Percentiles rank a stretch among this genome's conserved stretches.
Evolutionary conservation across 92 coral and sea anemone species (phyloP).

Genomic region (Heteractis magnifica): DNA sequence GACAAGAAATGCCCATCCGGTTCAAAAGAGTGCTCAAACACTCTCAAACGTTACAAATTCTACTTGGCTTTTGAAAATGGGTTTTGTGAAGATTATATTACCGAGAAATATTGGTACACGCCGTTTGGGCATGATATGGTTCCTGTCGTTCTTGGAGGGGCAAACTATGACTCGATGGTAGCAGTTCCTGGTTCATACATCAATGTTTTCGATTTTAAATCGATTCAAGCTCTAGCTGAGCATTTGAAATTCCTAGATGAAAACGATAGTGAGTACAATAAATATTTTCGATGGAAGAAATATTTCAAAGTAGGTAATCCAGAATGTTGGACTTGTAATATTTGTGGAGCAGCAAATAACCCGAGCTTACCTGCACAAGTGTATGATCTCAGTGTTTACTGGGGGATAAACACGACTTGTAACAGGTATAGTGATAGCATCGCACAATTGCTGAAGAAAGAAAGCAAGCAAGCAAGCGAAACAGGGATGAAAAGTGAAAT

Average conservation of each 20-base stretch:
- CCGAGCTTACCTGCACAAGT: slow-evolving; percentile 25
- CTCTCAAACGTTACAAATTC: slow-evolving; percentile 67
- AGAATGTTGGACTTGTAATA: slow-evolving; percentile 79
- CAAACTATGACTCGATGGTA: slow-evolving; percentile 53
- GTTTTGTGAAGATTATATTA: slow-evolving; percentile 73
- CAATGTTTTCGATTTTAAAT: slow-evolving; percentile 69
- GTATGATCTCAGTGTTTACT: slow-evolving; percentile 14
- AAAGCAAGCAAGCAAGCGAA: too few species aligned
- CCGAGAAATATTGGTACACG: slow-evolving; percentile 88
- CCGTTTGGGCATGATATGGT: slow-evolving; percentile 58
- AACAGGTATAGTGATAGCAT: not conserved
- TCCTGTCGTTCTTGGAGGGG: slow-evolving; percentile 85
- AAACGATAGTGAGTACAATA: slow-evolving; percentile 82
- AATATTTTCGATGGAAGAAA: slow-evolving; percentile 79
- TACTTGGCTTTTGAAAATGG: slow-evolving; percentile 81
- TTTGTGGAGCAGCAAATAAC: slow-evolving; percentile 73
- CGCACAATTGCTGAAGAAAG: not conserved
- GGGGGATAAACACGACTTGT: slow-evolving; percentile 25
- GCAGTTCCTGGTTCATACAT: slow-evolving; percentile 93
- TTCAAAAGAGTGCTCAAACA: slow-evolving; percentile 32
- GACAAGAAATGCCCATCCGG: not conserved
- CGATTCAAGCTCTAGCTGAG: slow-evolving; percentile 61
- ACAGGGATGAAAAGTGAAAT: too few species aligned
- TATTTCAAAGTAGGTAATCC: slow-evolving; percentile 50
- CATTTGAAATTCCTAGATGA: slow-evolving; percentile 53